Evolutionary conservation across 2,888 invertebrate species (phyloP), one percentile per base, ranked within the genome.

Genomic region (Nasonia oneida): DNA sequence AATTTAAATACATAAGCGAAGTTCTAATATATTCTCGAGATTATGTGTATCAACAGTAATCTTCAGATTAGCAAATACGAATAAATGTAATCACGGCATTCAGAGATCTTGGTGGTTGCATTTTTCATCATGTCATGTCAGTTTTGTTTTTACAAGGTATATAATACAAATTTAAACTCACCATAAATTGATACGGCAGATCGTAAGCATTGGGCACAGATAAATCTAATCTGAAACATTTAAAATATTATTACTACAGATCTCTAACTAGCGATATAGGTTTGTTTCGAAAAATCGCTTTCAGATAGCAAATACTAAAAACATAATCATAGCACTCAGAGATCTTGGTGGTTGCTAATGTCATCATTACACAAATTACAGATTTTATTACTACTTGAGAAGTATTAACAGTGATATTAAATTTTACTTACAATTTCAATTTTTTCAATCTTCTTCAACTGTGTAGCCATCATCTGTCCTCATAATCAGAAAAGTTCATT

Each of bases 81-180:
- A 15, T 18, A 70, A 61, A 79, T 8, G n/a, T 83, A 87, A 87
- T 86, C 84, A 81, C 47, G 71, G 79, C 87, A 79, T 53, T 86
- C 84, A 87, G 73, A 73, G 81, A 87, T 79, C 84, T 86, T 87
- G 87, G 87, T 87, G 87, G 87, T 85, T 85, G 80, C 61, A 42
- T 53, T 53, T 74, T 4, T 87, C 87, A 87, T 85, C 87, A 87
- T 84, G 2, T 14, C 12, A 12, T 23, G 23, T 18, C 18, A 39
- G 5, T 39, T 18, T 8, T 71, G 23, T 23, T 61, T 47, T 61
- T 71, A 39, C 3, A 10, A n/a, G 23, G 29, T 23, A n/a, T 42
- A 73, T 42, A n/a, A 73, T n/a, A 73, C 23, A 47, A 73, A 42
- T 81, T 18, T 12, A 14, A 53, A 14, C 47, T 42, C 42, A 61